phyloP scores from a whole-genome alignment of 2,113 vertebrate genomes.

The Dendrocopos noguchii region DNA sequence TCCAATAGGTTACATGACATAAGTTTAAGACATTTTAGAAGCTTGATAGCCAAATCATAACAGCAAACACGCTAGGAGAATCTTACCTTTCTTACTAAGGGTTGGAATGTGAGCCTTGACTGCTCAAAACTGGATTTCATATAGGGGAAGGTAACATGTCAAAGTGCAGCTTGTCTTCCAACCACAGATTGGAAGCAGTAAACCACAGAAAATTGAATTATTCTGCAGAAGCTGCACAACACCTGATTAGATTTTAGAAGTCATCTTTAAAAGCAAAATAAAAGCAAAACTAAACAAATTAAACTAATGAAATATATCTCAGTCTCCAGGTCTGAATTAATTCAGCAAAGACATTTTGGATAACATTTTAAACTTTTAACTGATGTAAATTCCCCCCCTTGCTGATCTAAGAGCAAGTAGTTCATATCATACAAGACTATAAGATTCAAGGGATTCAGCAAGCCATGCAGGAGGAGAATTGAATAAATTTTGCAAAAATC shows the following conservation, averaged over 20 bases:
- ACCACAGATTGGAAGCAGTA: not conserved
- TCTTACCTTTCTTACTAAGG: not conserved
- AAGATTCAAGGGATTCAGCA: not conserved
- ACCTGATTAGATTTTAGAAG: not conserved
- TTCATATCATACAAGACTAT: not conserved
- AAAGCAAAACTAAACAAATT: not conserved
- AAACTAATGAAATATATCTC: not conserved
- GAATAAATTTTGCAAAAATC: not conserved
- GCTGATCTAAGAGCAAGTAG: not conserved
- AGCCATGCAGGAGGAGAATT: not conserved
- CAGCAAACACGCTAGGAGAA: fast-evolving
- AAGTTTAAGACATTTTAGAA: not conserved
- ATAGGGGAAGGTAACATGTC: not conserved
- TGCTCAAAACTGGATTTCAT: not conserved
- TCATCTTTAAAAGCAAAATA: not conserved
- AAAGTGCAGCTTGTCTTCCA: not conserved
- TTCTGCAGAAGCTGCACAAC: not conserved
- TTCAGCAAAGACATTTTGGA: not conserved
- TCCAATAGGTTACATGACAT: not conserved
- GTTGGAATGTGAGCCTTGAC: not conserved
- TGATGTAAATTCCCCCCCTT: not conserved
- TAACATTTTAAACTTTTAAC: not conserved
- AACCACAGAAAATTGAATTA: not conserved
- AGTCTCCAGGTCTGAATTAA: not conserved
- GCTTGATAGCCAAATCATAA: not conserved